Base-by-base conservation (phyloP, 2,888 invertebrate genomes). In the Baronia brevicornis region DNA sequence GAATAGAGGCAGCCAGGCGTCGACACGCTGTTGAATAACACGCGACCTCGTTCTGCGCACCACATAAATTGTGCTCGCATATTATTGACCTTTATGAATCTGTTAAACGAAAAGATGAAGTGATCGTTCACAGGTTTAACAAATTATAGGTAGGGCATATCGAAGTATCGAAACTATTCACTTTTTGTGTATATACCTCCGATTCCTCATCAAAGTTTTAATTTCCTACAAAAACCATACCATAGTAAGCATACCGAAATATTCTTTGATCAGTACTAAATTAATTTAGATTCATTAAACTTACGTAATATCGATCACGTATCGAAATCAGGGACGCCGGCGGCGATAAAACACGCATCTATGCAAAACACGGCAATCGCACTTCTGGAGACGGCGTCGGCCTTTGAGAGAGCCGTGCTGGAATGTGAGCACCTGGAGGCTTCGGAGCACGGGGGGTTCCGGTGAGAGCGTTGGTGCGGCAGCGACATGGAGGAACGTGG, bases 401-500 rank as follows among this genome's bases (percentile, higher is more conserved):
- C 79, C 48, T 79, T 59, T 65, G 80, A 80, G 60, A 60, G 67
- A 41, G 69, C 71, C 54, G 77, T 79, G 59, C 69, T 79, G 73
- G 80, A 79, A 79, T 80, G 79, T 75, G 82, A 84, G 60, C 70
- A 73, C 53, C 59, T 71, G 43, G 78, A 75, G 43, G 72, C 66
- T 48, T 74, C 75, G 40, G 75, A 77, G 60, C 64, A 70, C 72
- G 78, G 79, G 41, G 79, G 79, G 67, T 79, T 77, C 55, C 80
- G 82, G 82, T 80, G 86, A 66, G 87, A 82, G 41, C 84, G 86
- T 62, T 84, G 86, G 57, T 70, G 84, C 57, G 80, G 85, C 54
- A 74, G 85, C 64, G 87, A 80, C 60, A 87, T 87, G 62, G 87
- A 86, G 42, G 87, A 87, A 45, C 87, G 87, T 43, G 75, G 84